A percentile compares a stretch with the other conserved stretches of the same genome.
Evolutionary conservation across 2,888 invertebrate species (phyloP).

Genomic region (Limnephilus auricula): DNA sequence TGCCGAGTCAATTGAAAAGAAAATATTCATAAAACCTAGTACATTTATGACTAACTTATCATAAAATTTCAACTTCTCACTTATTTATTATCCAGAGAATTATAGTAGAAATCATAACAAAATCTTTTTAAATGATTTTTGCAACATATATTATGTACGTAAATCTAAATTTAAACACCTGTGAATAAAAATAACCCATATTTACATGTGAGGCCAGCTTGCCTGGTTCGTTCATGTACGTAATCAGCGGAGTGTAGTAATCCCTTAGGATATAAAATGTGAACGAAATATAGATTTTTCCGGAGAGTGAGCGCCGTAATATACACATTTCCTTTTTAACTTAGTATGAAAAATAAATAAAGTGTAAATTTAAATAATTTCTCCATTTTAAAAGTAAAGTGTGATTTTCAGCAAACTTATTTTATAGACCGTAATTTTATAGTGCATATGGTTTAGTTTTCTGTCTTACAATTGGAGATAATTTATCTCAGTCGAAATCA

Average conservation of each 20-base stretch:
- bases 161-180: neutral
- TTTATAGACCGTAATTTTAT: neutral
- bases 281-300: neutral
- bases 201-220: neutral
- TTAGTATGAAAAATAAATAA: neutral
- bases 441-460: no score
- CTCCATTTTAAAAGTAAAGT: neutral
- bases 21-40: no score
- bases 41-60: no score
- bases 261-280: conserved; percentile 9
- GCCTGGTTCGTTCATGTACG: neutral
- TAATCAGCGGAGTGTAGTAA: conserved; percentile 14
- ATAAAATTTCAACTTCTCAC: no score
- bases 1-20: no score
- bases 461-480: no score
- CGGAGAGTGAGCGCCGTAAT: neutral
- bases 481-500: no score
- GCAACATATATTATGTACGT: neutral
- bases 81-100: no score
- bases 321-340: neutral
- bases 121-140: neutral
- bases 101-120: no score
- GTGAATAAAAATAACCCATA: neutral
- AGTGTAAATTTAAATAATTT: neutral
- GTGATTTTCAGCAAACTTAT: neutral